Evolutionary conservation across 2,797 vertebrate genomes (phyloP), one percentile per base, ranked within the genome.

Genomic region (Sitta carolinensis): DNA sequence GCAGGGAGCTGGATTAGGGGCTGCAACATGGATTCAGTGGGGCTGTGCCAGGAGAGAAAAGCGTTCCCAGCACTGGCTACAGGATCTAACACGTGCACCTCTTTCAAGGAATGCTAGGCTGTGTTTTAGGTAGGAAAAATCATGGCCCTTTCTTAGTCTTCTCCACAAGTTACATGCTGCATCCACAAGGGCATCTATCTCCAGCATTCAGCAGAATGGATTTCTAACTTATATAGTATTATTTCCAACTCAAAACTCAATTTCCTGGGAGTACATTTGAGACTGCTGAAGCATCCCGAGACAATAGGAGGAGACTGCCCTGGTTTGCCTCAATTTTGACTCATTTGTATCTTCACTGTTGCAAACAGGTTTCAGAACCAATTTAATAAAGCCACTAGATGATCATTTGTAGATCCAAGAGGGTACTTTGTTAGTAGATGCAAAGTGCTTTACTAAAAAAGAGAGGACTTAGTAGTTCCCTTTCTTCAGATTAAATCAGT

Each of bases 291-390:
- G 91, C 88, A 84, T 69, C 72, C 45, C 0, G 0, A 76, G 52
- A 87, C 67, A 93, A 76, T 5, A 89, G 55, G 55, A 90, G 34
- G 17, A 76, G 38, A 75, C 48, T 11, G 74, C 50, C 84, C 57
- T 87, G 70, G n/a, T 89, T 55, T 96, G 87, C 47, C 78, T 88
- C 66, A 92, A 5, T 91, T 95, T 91, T 21, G 4, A 43, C 59
- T 90, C 40, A 43, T 88, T 88, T 78, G 48, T 0, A 0, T 73
- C 67, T 79, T 52, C 42, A 43, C 61, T 79, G 45, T 38, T 89
- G 86, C 0, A 0, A 94, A 91, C 17, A 54, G 10, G 43, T 76
- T 90, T 89, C 55, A 47, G 52, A 90, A 64, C 14, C 64, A 75
- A 82, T 67, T 85, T 80, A 87, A 82, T 54, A 70, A 77, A 84